Percentiles rank a stretch among this genome's conserved stretches.
These are phyloP conservation scores for Gisinianus flammeolus DNA, from an alignment of 2,888 invertebrate genomes.

Conservation along the genomic window DNA sequence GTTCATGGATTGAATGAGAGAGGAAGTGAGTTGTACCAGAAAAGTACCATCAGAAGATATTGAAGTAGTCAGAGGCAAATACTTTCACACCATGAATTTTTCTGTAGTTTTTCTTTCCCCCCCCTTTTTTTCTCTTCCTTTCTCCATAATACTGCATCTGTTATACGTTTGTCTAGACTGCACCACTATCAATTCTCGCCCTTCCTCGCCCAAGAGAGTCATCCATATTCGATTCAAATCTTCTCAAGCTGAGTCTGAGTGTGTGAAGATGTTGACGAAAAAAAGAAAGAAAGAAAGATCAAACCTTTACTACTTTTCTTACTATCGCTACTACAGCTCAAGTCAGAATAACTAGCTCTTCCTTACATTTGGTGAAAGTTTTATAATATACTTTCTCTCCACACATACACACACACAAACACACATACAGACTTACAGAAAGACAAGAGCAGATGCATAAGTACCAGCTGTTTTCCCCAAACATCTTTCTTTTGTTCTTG, in stretches of 20 bases:
- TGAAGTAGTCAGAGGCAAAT: neutral
- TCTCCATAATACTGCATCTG: no score
- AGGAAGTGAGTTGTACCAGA: neutral
- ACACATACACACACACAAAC: neutral
- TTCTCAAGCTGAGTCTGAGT: conserved; percentile 18
- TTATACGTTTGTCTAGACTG: no score
- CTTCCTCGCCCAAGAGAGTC: conserved; percentile 39
- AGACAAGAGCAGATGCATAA: no score
- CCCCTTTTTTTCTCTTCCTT: no score
- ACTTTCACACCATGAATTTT: neutral
- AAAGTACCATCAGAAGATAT: no score
- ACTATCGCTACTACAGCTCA: neutral
- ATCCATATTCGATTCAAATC: conserved; percentile 44
- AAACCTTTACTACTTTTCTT: conserved; percentile 1
- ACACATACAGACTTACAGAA: neutral
- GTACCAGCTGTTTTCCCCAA: no score
- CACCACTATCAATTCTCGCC: no score
- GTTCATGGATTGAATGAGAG: neutral
- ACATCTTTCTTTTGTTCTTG: no score
- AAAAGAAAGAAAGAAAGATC: conserved; percentile 31
- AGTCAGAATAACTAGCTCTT: neutral
- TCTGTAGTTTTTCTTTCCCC: no score
- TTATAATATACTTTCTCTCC: neutral
- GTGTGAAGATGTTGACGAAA: conserved; percentile 40
- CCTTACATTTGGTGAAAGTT: neutral